Evolutionary conservation across 2,113 vertebrate genomes (phyloP), one percentile per base, ranked within the genome.

Genomic region (Puntigrus tetrazona): DNA sequence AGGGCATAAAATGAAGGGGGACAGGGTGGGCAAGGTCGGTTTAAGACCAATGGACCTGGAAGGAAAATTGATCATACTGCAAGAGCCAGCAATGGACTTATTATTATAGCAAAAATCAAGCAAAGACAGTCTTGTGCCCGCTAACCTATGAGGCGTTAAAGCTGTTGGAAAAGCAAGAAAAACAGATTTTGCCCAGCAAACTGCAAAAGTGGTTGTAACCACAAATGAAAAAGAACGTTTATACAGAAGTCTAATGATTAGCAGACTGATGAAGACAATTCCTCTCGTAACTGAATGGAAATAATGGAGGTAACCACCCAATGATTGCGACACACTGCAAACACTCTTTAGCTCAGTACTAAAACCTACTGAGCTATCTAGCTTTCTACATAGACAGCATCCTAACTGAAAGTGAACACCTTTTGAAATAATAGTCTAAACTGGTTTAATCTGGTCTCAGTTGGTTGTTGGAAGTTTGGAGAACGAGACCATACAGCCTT

Each of bases 1-100:
- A 22, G 84, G 55, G 73, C 70, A 85, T 61, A 84, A 85, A 78
- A 89, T 89, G 50, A 87, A 57, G 74, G 82, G 77, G 65, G 73
- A 82, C 41, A 43, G 45, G 61, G 78, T 75, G 36, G 45, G 20
- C 41, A 70, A 70, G 18, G 41, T 20, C 27, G 14, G 76, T 81
- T 69, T 85, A 75, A 85, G 83, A 70, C 34, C 47, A 73, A 47
- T 38, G 57, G 6, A 25, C 25, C 27, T 61, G 22, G 67, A 50
- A 6, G 27, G 73, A 43, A 31, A 20, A 50, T 75, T 5, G 50
- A 75, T 50, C 73, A 75, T 29, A 75, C 5, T 14, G 45, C 43
- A 73, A 16, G 38, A 43, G 27, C 38, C n/a, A 73, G 10, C 38
- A 72, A 72, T 25, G 22, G 69, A 72, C 36, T 43, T 72, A 67